These are phyloP conservation scores for Psilopsiagon aymara DNA, from an alignment of 2,113 vertebrate genomes.

Conservation along the genomic window DNA sequence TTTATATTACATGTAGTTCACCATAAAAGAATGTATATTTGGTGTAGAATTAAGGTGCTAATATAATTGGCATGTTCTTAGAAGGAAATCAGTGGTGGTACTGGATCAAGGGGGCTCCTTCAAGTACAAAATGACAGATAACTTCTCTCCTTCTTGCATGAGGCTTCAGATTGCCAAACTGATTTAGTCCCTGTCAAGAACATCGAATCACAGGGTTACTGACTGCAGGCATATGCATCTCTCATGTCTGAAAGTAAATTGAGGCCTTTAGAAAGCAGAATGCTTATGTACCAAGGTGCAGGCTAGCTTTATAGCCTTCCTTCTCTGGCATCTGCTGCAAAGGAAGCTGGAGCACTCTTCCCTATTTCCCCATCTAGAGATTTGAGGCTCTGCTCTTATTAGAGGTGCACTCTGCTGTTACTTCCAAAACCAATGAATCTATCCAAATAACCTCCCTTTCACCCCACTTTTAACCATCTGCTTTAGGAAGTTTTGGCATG, in stretches of 20 bases:
- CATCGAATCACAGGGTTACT: background rate
- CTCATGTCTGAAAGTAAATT: background rate
- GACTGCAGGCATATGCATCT: background rate
- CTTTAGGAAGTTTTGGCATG: background rate
- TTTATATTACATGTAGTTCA: accelerated
- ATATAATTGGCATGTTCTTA: background rate
- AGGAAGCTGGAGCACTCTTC: background rate
- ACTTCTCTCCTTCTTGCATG: background rate
- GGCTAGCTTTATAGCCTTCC: background rate
- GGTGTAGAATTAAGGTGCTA: background rate
- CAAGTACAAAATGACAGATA: background rate
- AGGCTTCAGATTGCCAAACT: background rate
- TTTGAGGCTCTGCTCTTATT: background rate
- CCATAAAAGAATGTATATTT: background rate
- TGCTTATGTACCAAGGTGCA: accelerated
- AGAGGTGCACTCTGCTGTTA: background rate
- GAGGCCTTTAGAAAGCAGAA: background rate
- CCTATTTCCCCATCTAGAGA: background rate
- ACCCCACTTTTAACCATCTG: background rate
- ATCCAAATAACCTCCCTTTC: background rate
- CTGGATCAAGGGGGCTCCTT: background rate
- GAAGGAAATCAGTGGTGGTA: background rate
- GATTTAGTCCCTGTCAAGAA: background rate
- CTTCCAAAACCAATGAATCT: background rate
- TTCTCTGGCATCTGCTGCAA: background rate